Evolutionary conservation across 2,888 invertebrate genomes (phyloP).

Genomic region (Leptinotarsa juncta): DNA sequence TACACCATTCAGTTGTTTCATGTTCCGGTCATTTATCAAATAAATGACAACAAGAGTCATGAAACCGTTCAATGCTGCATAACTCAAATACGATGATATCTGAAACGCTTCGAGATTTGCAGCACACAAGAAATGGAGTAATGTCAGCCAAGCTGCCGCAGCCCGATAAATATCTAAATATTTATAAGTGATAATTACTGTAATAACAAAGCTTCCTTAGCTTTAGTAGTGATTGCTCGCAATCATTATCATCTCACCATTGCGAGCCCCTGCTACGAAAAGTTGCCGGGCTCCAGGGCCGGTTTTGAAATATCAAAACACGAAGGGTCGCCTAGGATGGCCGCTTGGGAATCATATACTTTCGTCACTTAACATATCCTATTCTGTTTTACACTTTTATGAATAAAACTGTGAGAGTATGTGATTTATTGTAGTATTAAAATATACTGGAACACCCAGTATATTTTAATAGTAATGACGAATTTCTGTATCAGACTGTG

Average conservation of each 20-base stretch:
- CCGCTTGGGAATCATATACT: not conserved
- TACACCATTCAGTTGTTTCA: slow-evolving; percentile 5
- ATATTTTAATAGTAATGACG: too few relatives aligned
- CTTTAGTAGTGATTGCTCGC: slow-evolving; percentile 36
- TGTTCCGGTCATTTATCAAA: slow-evolving; percentile 10
- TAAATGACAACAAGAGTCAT: slow-evolving; percentile 8
- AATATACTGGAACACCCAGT: too few relatives aligned
- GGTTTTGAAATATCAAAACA: not conserved
- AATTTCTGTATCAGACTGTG: too few relatives aligned
- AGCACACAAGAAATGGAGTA: slow-evolving; percentile 25
- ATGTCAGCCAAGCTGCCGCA: slow-evolving; percentile 33
- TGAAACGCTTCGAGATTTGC: slow-evolving; percentile 32
- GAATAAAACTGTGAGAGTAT: too few relatives aligned
- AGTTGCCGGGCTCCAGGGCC: not conserved
- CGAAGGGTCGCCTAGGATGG: not conserved
- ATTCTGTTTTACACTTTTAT: too few relatives aligned
- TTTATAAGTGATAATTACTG: slow-evolving; percentile 47
- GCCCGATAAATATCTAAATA: slow-evolving; percentile 42
- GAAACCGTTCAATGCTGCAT: slow-evolving; percentile 15
- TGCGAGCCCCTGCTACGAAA: not conserved
- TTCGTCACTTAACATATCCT: not conserved
- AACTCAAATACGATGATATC: slow-evolving; percentile 34
- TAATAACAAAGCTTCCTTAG: slow-evolving; percentile 42
- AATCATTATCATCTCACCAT: slow-evolving; percentile 22
- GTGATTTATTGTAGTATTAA: too few relatives aligned